These are phyloP conservation scores for Zoanthus sociatus DNA, from an alignment of 92 coral and sea anemone genomes.

Conservation along the genomic window DNA sequence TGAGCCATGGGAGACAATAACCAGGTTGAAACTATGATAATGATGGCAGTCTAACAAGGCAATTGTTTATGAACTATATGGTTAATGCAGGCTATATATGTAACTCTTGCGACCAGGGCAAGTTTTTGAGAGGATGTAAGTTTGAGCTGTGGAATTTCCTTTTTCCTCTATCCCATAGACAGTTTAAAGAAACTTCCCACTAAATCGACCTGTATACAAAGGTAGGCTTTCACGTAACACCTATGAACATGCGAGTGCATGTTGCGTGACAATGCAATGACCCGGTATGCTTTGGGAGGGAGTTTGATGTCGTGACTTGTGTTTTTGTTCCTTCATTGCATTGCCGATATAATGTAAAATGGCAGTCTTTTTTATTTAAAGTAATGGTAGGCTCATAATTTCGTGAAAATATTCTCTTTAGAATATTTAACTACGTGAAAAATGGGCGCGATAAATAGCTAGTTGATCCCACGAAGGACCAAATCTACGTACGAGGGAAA, in stretches of 20 bases:
- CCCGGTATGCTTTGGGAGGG: background rate
- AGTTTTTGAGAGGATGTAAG: no score
- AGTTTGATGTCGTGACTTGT: background rate
- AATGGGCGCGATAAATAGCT: slow-evolving; percentile 34
- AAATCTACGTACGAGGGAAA: slow-evolving; percentile 27
- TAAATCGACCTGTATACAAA: no score
- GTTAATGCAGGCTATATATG: no score
- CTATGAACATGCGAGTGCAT: no score
- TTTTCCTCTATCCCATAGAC: no score
- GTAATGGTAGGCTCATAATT: background rate
- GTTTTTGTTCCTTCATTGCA: background rate
- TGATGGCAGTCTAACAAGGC: background rate
- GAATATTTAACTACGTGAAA: slow-evolving; percentile 38
- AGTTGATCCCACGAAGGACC: slow-evolving; percentile 24
- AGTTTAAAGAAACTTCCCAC: no score
- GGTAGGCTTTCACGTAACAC: no score
- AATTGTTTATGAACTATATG: no score
- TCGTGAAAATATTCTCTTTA: slow-evolving; percentile 7
- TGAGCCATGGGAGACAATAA: slow-evolving; percentile 16
- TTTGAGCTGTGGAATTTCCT: no score
- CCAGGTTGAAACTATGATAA: slow-evolving; percentile 19
- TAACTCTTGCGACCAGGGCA: no score
- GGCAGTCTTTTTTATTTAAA: slow-evolving; percentile 11
- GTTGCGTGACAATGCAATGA: background rate
- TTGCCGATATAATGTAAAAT: slow-evolving; percentile 5